A percentile compares a stretch with the other conserved stretches of the same genome.
Conservation (phyloP, 1,140 invertebrate species). For the Pinna nobilis region DNA sequence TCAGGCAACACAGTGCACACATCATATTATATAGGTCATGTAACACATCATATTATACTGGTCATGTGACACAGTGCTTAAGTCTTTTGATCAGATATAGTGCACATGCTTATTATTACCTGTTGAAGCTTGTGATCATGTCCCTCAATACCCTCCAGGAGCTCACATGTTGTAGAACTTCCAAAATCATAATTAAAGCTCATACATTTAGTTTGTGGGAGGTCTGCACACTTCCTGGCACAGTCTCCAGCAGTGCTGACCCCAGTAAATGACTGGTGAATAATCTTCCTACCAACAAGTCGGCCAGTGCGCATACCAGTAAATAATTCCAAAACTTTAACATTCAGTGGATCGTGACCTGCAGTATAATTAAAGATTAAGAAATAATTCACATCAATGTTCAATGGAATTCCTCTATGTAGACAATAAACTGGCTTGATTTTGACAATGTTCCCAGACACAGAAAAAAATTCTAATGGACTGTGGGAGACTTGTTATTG, state of each 20-base stretch:
- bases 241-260: constrained; percentile 34
- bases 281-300: constrained; percentile 33
- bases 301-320: constrained; percentile 37
- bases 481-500: no score
- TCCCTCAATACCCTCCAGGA: constrained; percentile 51
- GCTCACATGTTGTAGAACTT: constrained; percentile 34
- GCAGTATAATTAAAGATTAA: neutral
- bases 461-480: no score
- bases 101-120: no score
- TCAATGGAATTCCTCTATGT: no score
- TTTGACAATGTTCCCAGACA: no score
- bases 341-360: constrained; percentile 39
- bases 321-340: constrained; percentile 37
- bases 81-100: no score
- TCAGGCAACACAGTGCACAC: no score
- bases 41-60: no score
- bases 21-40: no score
- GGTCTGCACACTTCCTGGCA: constrained; percentile 41
- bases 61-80: no score
- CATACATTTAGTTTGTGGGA: constrained; percentile 44
- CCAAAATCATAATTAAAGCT: constrained; percentile 56
- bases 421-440: no score
- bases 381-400: no score
- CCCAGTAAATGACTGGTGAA: neutral
- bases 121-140: constrained; percentile 44